Conservation (phyloP, 2,797 vertebrate species). For the Anas bernieri region DNA sequence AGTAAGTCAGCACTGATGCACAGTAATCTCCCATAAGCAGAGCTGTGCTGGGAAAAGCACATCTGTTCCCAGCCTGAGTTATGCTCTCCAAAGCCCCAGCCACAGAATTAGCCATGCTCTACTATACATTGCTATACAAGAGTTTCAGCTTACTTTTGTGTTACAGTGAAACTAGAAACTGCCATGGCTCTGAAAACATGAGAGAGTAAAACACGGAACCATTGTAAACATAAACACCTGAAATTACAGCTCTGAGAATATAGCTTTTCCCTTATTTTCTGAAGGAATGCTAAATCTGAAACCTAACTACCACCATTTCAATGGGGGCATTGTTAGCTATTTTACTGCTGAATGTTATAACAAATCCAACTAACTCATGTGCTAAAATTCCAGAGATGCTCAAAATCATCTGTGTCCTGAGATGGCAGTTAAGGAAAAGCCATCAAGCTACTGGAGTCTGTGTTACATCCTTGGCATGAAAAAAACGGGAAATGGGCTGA, state of each 20-base stretch:
- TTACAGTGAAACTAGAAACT: constrained; percentile 38
- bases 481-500: constrained; percentile 18
- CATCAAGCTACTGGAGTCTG: neutral
- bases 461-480: neutral
- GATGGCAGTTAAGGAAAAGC: constrained; percentile 27
- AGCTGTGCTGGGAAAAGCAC: constrained; percentile 32
- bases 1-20: constrained; percentile 22
- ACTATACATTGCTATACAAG: constrained; percentile 3
- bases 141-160: constrained; percentile 33
- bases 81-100: neutral
- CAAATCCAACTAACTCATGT: constrained; percentile 6
- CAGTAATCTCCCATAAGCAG: constrained; percentile 42
- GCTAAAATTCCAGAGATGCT: constrained; percentile 46
- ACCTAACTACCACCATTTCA: constrained; percentile 22
- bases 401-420: constrained; percentile 32
- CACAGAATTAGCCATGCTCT: constrained; percentile 50
- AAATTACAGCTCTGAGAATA: constrained; percentile 38
- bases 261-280: constrained; percentile 7
- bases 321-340: constrained; percentile 24
- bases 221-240: constrained; percentile 48
- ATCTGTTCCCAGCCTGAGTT: constrained; percentile 47
- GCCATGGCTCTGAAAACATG: constrained; percentile 9
- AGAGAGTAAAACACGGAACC: neutral
- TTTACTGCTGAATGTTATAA: constrained; percentile 10
- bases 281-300: constrained; percentile 13